phyloP scores from a whole-genome alignment of 2,888 invertebrate genomes.

The Latheticus oryzae region DNA sequence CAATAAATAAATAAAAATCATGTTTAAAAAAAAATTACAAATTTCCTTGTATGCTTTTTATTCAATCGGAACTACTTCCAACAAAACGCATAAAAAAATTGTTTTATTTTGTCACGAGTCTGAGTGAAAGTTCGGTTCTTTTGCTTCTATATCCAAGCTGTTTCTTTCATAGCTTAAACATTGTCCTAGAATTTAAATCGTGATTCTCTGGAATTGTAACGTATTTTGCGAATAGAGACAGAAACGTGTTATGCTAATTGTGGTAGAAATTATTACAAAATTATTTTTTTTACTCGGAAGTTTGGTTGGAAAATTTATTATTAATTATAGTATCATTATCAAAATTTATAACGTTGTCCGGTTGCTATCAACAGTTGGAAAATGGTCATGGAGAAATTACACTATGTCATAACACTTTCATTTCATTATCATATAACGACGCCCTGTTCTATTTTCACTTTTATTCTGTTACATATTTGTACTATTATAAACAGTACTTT shows the following conservation, averaged over 20 bases:
- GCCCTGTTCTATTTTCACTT: conserved; percentile 41
- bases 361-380: too few relatives aligned
- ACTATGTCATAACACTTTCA: conserved; percentile 39
- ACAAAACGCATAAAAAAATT: conserved; percentile 18
- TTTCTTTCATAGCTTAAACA: conserved; percentile 15
- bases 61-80: background rate
- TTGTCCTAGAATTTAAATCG: conserved; percentile 14
- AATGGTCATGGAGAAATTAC: conserved; percentile 31
- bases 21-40: conserved; percentile 1
- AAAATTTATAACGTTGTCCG: too few relatives aligned
- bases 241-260: too few relatives aligned
- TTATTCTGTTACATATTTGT: conserved; percentile 37
- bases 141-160: too few relatives aligned
- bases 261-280: too few relatives aligned
- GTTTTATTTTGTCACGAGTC: conserved; percentile 29
- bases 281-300: too few relatives aligned
- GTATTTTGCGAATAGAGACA: too few relatives aligned
- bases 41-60: conserved; percentile 16
- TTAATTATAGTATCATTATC: too few relatives aligned
- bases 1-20: conserved; percentile 8
- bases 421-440: conserved; percentile 41
- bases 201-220: conserved; percentile 18
- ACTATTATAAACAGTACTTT: conserved; percentile 1
- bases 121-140: conserved; percentile 33
- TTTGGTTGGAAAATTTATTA: too few relatives aligned